Evolutionary conservation across 92 coral and sea anemone species (phyloP), one percentile per base, ranked within the genome.

Genomic region (Diadumene lineata): DNA sequence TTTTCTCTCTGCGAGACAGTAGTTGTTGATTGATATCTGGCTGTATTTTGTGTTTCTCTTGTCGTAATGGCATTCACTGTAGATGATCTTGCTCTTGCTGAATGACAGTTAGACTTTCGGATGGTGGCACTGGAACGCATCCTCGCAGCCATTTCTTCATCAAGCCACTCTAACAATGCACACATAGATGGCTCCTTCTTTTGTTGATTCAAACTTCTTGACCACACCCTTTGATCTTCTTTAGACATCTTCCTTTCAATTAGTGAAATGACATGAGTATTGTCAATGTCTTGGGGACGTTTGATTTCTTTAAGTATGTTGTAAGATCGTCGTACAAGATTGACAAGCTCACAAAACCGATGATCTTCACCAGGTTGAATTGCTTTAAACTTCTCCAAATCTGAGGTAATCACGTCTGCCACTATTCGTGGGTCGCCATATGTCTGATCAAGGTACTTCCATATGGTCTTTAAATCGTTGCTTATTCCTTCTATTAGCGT

Each of bases 221-320:
- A 69, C 89, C 88, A 83, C 17, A 89, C 87, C 30, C 73, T 85
- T 46, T 85, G 51, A 28, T 88, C 89, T 21, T 89, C 85, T 16
- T 21, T 48, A 50, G 70, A 76, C 90, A 89, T 66, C 74, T 89
- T 89, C 66, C 77, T 80, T 51, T 86, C 91, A 11, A 82, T 79
- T 11, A 86, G 56, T 44, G 91, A 80, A 16, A 90, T 26, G 81
- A 86, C 86, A 31, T 90, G 96, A 68, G 60, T 89, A 44, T 89
- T 85, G 65, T 80, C 83, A 86, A 90, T 82, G 69, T 86, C 89
- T 53, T 73, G 24, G 18, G 84, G 89, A 9, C 70, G 78, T 31
- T 73, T 85, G 13, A 86, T 89, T 63, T 90, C 91, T 62, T 75
- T 82, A 23, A 90, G 73, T 13, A 85, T 79, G 79, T 90, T 90